phyloP scores from a whole-genome alignment of 2,888 invertebrate genomes.

The Nomada goodeniana region DNA sequence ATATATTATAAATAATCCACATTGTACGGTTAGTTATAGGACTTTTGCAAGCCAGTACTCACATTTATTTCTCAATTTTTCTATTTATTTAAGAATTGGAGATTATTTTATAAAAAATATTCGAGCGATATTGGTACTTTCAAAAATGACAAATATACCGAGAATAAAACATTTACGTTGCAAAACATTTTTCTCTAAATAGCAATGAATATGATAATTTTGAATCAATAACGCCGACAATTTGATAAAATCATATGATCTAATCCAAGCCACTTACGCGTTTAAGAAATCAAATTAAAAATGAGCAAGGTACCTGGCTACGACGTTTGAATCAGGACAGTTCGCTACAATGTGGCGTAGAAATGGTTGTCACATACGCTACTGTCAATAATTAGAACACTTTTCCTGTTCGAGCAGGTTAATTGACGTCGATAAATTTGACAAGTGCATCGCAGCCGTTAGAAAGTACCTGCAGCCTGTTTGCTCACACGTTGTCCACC shows the following conservation, averaged over 20 bases:
- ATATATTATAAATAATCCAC: too few species aligned
- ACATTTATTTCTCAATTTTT: too few species aligned
- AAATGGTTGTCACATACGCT: constrained; percentile 45
- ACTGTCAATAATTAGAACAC: constrained; percentile 63
- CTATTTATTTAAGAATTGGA: too few species aligned
- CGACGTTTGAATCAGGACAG: constrained; percentile 12
- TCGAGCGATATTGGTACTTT: background rate
- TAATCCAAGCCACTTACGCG: background rate
- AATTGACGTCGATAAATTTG: constrained; percentile 72
- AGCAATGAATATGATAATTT: background rate
- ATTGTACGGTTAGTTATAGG: too few species aligned
- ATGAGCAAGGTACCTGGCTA: background rate
- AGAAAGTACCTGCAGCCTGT: constrained; percentile 61
- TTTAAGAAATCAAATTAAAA: background rate
- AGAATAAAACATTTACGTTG: too few species aligned
- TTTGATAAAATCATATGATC: background rate
- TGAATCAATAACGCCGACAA: background rate
- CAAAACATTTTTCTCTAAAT: too few species aligned
- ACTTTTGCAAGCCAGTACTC: too few species aligned
- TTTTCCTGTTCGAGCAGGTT: constrained; percentile 59
- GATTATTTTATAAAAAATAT: too few species aligned
- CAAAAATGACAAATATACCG: background rate
- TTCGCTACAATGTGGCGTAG: constrained; percentile 24
- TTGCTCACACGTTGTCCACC: constrained; percentile 17
- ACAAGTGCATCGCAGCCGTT: constrained; percentile 61